Conservation (phyloP, 2,797 vertebrate genomes). For the Microhierax caerulescens region DNA sequence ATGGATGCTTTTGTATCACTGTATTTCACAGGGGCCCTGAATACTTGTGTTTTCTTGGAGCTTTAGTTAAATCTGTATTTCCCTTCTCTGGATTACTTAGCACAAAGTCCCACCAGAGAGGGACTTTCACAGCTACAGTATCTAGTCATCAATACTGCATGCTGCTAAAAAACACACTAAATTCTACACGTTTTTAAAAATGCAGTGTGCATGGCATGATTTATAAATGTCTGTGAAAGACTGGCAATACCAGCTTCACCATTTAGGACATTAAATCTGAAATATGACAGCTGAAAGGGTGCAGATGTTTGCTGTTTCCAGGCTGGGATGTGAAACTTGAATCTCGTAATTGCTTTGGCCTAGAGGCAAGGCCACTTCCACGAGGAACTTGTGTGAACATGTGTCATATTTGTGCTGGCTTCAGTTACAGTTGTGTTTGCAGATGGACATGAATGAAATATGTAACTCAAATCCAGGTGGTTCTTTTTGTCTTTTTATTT, state of each 20-base stretch:
- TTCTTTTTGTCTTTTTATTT: background rate
- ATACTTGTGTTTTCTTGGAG: background rate
- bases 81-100: background rate
- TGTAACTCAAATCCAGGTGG: background rate
- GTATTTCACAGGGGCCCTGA: background rate
- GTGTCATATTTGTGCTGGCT: background rate
- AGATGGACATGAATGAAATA: background rate
- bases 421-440: background rate
- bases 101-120: background rate
- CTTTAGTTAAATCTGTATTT: rapidly evolving
- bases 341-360: background rate
- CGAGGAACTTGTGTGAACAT: background rate
- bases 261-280: rapidly evolving
- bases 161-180: background rate
- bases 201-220: rapidly evolving
- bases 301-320: background rate
- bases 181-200: rapidly evolving
- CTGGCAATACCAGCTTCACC: background rate
- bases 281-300: background rate
- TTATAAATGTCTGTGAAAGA: rapidly evolving
- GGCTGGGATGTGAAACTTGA: background rate
- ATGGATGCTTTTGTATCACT: rapidly evolving
- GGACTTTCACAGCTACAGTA: rapidly evolving
- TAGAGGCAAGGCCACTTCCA: background rate
- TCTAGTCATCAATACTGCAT: background rate